A percentile compares a stretch with the other conserved stretches of the same genome.
These are phyloP conservation scores for Octonoba sinensis DNA, from an alignment of 2,888 invertebrate species.

Conservation along the genomic window DNA sequence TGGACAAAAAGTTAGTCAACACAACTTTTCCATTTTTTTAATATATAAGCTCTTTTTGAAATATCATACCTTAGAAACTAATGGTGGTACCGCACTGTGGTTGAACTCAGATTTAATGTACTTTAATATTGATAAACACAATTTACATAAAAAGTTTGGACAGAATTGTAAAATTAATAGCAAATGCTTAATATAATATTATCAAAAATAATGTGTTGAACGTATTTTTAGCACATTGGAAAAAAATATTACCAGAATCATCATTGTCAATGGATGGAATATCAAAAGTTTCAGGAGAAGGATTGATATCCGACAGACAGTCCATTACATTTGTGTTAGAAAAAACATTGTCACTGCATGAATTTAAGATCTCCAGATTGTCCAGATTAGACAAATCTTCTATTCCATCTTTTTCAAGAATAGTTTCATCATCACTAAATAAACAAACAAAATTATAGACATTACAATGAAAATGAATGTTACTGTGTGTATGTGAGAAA, in stretches of 20 bases:
- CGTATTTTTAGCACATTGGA: background rate
- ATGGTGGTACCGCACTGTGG: no score
- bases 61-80: no score
- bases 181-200: no score
- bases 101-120: no score
- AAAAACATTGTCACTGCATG: slow-evolving; percentile 39
- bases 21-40: no score
- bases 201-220: background rate
- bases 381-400: slow-evolving; percentile 37
- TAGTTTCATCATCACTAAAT: slow-evolving; percentile 29
- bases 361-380: slow-evolving; percentile 40
- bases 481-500: no score
- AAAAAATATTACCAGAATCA: slow-evolving; percentile 37
- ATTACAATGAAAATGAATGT: background rate
- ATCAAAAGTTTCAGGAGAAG: slow-evolving; percentile 37
- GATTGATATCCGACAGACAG: slow-evolving; percentile 45
- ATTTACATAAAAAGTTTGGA: no score
- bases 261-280: slow-evolving; percentile 49
- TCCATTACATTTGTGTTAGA: slow-evolving; percentile 43
- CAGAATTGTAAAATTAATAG: no score
- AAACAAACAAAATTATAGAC: slow-evolving; percentile 1
- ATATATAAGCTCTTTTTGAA: no score
- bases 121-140: no score
- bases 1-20: no score
- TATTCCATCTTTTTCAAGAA: slow-evolving; percentile 27